Percentiles rank a stretch among this genome's conserved stretches.
phyloP scores from a whole-genome alignment of 2,797 vertebrate species.

The Acomys russatus region DNA sequence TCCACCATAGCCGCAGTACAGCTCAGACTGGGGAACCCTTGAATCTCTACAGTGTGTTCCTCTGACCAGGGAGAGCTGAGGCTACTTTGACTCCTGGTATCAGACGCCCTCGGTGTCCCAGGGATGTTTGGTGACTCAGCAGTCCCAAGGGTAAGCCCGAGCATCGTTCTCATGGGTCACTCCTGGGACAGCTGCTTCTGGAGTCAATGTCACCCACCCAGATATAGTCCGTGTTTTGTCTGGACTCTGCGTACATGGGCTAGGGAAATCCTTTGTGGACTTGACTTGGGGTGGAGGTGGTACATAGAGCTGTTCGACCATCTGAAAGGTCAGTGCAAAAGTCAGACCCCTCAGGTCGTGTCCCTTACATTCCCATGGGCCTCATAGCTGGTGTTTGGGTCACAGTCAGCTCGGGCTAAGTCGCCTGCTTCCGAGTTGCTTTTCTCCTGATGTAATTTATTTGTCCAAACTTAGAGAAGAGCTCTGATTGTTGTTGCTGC shows the following conservation, averaged over 20 bases:
- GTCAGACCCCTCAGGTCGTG: conserved; percentile 28
- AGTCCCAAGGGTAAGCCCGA: not conserved
- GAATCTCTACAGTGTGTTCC: conserved; percentile 15
- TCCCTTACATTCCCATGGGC: not conserved
- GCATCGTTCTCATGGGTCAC: not conserved
- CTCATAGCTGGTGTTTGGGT: not conserved
- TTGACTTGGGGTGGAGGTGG: not conserved
- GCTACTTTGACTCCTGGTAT: conserved; percentile 73
- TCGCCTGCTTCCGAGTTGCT: not conserved
- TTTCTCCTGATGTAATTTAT: conserved; percentile 20
- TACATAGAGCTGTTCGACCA: not conserved
- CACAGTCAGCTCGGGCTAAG: not conserved
- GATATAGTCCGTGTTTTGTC: conserved; percentile 53
- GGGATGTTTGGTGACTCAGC: conserved; percentile 65
- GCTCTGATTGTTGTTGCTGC: not conserved
- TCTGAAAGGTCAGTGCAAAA: not conserved
- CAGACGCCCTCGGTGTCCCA: conserved; percentile 46
- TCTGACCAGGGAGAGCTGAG: conserved; percentile 18
- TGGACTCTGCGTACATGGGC: conserved; percentile 24
- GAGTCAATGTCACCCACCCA: not conserved
- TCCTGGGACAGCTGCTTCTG: not conserved
- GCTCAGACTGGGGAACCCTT: not conserved
- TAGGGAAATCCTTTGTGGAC: conserved; percentile 17
- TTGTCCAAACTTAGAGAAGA: conserved; percentile 21
- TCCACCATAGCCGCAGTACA: not conserved